A percentile compares a stretch with the other conserved stretches of the same genome.
These are phyloP conservation scores for Acleris emargana DNA, from an alignment of 2,888 invertebrate genomes.

Conservation along the genomic window DNA sequence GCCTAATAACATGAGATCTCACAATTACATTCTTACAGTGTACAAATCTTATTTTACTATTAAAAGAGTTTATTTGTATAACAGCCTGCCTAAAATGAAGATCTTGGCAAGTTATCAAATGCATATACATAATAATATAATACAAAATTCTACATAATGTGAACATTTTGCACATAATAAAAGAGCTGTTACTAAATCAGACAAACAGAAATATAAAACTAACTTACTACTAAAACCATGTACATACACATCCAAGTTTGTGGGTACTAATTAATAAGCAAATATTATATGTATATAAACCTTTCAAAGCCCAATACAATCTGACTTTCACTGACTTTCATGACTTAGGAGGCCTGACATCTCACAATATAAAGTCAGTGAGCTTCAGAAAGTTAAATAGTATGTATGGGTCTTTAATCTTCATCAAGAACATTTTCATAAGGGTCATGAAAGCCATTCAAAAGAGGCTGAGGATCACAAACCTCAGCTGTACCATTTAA, in stretches of 20 bases:
- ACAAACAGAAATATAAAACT: slow-evolving; percentile 31
- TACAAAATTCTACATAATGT: slow-evolving; percentile 36
- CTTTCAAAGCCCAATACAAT: too few relatives aligned
- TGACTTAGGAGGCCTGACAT: too few relatives aligned
- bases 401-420: slow-evolving; percentile 23
- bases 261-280: neutral
- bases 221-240: slow-evolving; percentile 30
- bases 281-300: neutral
- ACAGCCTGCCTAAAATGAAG: slow-evolving; percentile 40
- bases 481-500: slow-evolving; percentile 56
- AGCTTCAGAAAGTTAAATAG: slow-evolving; percentile 12
- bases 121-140: slow-evolving; percentile 43
- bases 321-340: too few relatives aligned
- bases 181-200: slow-evolving; percentile 25
- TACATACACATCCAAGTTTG: slow-evolving; percentile 29
- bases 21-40: slow-evolving; percentile 68
- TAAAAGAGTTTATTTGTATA: slow-evolving; percentile 46
- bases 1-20: slow-evolving; percentile 57
- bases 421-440: slow-evolving; percentile 43
- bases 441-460: slow-evolving; percentile 72
- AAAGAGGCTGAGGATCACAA: slow-evolving; percentile 53
- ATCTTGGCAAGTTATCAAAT: slow-evolving; percentile 54
- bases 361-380: too few relatives aligned
- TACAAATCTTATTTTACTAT: slow-evolving; percentile 33
- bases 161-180: slow-evolving; percentile 21